Base-by-base conservation (phyloP, 2,797 vertebrate genomes). In the Distichodus sexfasciatus region DNA sequence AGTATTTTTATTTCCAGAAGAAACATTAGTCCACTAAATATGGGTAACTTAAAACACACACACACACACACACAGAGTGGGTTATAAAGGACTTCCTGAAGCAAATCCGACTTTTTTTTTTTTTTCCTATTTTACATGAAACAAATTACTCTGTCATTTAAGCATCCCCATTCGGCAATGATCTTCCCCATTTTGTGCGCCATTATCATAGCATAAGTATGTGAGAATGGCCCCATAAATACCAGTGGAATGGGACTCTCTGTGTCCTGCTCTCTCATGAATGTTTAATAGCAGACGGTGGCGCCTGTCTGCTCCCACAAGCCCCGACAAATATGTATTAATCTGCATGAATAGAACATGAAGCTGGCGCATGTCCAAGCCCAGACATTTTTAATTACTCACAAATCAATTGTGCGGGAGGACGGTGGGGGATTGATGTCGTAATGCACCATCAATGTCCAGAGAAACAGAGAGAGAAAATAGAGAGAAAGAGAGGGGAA, bases 331-430 rank as follows among this genome's bases (percentile, higher is more conserved):
- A 91, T 90, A 90, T 88, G 87, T 88, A 87, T 91, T 89, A 89
- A 91, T 91, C 85, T 89, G 83, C 84, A 89, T 87, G 87, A 91
- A 90, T 87, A 88, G 86, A 90, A 90, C 86, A 90, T 89, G 83
- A 90, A 85, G 87, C 82, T 85, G 85, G 85, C 83, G 75, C 35
- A 74, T 77, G 76, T 81, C 86, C 85, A 87, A 76, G 80, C 82
- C 83, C 85, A 85, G 83, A 78, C 71, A 65, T 72, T 87, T 88
- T 87, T 91, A 90, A 91, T 91, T 89, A 90, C 86, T 86, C 70
- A 40, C 82, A 83, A 88, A 86, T 87, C 83, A 83, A 78, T 88
- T 85, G 85, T 81, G 77, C 83, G 73, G 61, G 33, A 44, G 53
- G 21, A 65, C 28, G 14, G 53, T n/a, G n/a, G 17, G 41, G 43